Base-by-base conservation (phyloP, 2,113 vertebrate genomes). In the Pygoscelis antarcticus region DNA sequence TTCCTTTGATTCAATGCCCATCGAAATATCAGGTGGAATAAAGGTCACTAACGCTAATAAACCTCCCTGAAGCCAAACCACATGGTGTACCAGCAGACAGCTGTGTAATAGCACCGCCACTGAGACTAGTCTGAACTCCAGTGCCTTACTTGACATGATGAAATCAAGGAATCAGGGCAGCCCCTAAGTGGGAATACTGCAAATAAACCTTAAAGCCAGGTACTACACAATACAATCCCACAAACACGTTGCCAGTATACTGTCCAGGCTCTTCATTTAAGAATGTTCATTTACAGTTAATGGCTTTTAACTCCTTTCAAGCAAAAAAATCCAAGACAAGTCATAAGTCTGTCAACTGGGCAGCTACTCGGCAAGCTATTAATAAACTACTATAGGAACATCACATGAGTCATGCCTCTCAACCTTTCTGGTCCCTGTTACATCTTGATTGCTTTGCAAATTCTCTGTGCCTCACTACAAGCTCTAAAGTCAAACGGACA, bases 21-120 rank as follows among this genome's bases (percentile, higher is more conserved):
- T 30, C 10, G 74, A 97, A 97, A 91, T 82, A 90, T 93, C 94
- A 97, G 90, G 88, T 95, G 86, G 84, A 94, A 96, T 96, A 97
- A 94, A 92, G 95, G 97, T 97, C 68, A 91, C 74, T 58, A 92
- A 86, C 85, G 18, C 46, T 65, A 81, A 93, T 62, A 90, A 81
- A 93, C 91, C 94, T 94, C 84, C 87, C 79, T 78, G 93, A 87
- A 93, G 89, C 83, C 89, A 95, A 94, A 71, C 27, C 83, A 93
- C 91, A 64, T 79, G 90, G 61, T 75, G 77, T 76, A 87, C 88
- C 26, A 4, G 87, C 12, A 9, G 72, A 57, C 77, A 90, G 91
- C 89, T 74, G 69, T 80, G 62, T 6, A 83, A 81, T 1, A 88
- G 91, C 70, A 74, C 52, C 44, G 83, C 65, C 54, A 69, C 84